phyloP scores from a whole-genome alignment of 2,888 invertebrate genomes.

The Leptinotarsa rubiginosa region DNA sequence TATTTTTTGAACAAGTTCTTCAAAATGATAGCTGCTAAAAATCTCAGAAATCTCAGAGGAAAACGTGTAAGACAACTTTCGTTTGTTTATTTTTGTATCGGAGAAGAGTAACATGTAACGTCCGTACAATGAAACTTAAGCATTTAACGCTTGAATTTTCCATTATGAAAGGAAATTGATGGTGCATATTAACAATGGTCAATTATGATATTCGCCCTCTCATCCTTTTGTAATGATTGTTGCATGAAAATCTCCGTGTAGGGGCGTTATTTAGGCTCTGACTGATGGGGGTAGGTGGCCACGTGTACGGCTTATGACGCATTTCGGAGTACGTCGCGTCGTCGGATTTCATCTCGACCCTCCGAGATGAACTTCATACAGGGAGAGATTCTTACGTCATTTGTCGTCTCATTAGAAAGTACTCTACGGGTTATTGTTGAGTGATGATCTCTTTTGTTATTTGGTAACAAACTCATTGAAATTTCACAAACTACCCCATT shows the following conservation, averaged over 20 bases:
- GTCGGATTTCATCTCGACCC: constrained; percentile 28
- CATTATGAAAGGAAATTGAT: constrained; percentile 46
- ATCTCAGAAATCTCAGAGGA: too few species aligned
- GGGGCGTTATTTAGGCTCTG: constrained; percentile 48
- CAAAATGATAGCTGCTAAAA: too few species aligned
- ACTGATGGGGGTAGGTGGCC: constrained; percentile 49
- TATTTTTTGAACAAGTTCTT: too few species aligned
- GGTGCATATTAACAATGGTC: constrained; percentile 57
- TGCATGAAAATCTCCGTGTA: constrained; percentile 49
- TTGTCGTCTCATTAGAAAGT: constrained; percentile 11
- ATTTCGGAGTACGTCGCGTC: constrained; percentile 37
- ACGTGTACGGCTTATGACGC: constrained; percentile 51
- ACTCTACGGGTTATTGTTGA: neutral
- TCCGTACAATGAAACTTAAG: constrained; percentile 28
- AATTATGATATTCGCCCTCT: constrained; percentile 56
- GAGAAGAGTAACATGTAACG: neutral
- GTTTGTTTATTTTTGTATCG: constrained; percentile 2
- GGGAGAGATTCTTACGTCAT: neutral
- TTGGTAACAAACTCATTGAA: neutral
- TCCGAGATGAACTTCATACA: constrained; percentile 5
- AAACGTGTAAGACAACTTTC: neutral
- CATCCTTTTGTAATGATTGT: constrained; percentile 53
- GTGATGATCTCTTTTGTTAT: neutral
- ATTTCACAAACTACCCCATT: too few species aligned
- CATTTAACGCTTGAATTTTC: constrained; percentile 45